Evolutionary conservation across 2,113 vertebrate species (phyloP), one percentile per base, ranked within the genome.

Genomic region (Psettodes erumei): DNA sequence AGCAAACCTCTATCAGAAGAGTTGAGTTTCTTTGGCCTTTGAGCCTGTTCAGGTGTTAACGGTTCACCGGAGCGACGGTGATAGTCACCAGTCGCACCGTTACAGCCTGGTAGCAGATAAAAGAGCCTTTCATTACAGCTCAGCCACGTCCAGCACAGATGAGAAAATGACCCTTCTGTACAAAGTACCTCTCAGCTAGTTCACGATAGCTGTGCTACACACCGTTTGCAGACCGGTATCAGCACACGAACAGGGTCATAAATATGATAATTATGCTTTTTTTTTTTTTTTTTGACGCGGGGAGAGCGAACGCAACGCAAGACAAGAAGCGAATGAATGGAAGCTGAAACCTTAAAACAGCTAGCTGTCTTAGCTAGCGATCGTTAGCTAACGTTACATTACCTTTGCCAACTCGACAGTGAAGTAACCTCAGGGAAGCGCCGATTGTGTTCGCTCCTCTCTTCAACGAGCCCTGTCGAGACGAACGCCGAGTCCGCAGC

Each of bases 321-420:
- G n/a, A 21, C 28, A 10, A 48, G 3, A 50, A 33, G 10, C 16
- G 3, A 66, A 84, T 82, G 78, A 84, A 61, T 68, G 59, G 42
- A 6, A 6, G 43, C 21, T 9, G 30, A 9, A 32, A n/a, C n/a
- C n/a, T n/a, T n/a, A n/a, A n/a, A n/a, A 0, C 33, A 15, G 45
- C 37, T 55, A 63, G 78, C 55, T 8, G 23, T 0, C 6, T 9
- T 68, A 27, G 75, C 54, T 71, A 66, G 53, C 47, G 5, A 0
- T 21, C 3, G 19, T 37, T 50, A 82, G 50, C 59, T 56, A 21
- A 25, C 40, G 51, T 8, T 74, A 54, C 65, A 6, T 84, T 81
- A 90, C 89, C 90, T 90, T 6, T 81, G 81, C 78, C 84, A 88
- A 71, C 79, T 85, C 86, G 84, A 88, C 87, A 73, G n/a, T 56